Evolutionary conservation across 2,113 vertebrate species (phyloP).

Genomic region (Etia nguti): DNA sequence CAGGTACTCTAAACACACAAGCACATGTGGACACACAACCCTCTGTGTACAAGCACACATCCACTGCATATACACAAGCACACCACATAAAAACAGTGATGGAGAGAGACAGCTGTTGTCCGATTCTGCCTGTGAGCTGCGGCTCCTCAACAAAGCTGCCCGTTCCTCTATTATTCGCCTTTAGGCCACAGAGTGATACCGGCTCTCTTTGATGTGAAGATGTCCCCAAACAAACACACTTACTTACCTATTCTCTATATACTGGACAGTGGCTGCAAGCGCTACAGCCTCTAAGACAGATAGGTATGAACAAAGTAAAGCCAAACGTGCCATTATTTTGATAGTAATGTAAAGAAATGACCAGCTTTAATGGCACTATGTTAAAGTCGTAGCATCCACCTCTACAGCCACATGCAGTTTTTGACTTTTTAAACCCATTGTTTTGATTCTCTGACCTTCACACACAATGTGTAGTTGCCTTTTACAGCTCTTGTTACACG

Average conservation of each 20-base stretch:
- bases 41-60: conserved; percentile 1
- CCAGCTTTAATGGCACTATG: background rate
- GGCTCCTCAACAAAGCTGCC: background rate
- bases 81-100: conserved; percentile 14
- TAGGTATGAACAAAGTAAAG: background rate
- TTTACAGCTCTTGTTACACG: background rate
- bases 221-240: conserved; percentile 10
- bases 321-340: background rate
- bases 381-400: background rate
- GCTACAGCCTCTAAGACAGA: background rate
- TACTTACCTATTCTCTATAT: conserved; percentile 38
- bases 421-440: background rate
- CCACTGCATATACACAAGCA: background rate
- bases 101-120: conserved; percentile 33
- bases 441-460: conserved; percentile 12
- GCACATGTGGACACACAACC: conserved; percentile 6
- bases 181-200: conserved; percentile 18
- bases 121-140: conserved; percentile 27
- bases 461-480: background rate
- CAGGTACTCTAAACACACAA: conserved; percentile 35
- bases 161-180: conserved; percentile 36
- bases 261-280: background rate
- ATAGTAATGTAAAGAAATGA: background rate
- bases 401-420: background rate
- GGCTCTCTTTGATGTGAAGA: conserved; percentile 33